Percentiles rank a stretch among this genome's conserved stretches.
Evolutionary conservation across 2,797 vertebrate genomes (phyloP).

Genomic region (Pseudocheirus occidentalis): DNA sequence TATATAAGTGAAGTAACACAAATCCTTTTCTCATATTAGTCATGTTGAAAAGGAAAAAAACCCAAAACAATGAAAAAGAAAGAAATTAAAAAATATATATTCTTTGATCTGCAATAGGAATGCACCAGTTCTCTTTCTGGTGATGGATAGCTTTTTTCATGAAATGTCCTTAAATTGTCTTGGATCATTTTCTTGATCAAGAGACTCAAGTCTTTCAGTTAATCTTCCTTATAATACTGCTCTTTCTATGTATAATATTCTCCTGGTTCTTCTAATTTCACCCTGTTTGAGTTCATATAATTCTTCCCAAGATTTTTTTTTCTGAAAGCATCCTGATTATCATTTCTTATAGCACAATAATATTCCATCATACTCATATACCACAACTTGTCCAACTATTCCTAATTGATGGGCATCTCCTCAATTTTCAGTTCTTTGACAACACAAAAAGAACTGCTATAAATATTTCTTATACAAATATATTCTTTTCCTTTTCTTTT

Average conservation of each 20-base stretch:
- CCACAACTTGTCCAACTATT: background rate
- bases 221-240: background rate
- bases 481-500: background rate
- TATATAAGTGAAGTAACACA: background rate
- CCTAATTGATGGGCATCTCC: background rate
- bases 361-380: background rate
- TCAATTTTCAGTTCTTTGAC: background rate
- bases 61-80: background rate
- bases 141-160: background rate
- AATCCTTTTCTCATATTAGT: background rate
- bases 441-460: background rate
- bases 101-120: background rate
- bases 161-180: background rate
- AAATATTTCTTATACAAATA: too few relatives aligned
- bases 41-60: background rate
- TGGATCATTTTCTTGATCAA: background rate
- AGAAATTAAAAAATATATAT: background rate
- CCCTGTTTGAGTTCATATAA: background rate
- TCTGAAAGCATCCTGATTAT: background rate
- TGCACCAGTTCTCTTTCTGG: background rate
- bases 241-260: background rate
- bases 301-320: background rate
- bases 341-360: background rate
- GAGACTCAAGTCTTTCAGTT: background rate
- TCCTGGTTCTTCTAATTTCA: background rate